phyloP scores from a whole-genome alignment of 2,797 vertebrate genomes.

The Danio jaintianensis region DNA sequence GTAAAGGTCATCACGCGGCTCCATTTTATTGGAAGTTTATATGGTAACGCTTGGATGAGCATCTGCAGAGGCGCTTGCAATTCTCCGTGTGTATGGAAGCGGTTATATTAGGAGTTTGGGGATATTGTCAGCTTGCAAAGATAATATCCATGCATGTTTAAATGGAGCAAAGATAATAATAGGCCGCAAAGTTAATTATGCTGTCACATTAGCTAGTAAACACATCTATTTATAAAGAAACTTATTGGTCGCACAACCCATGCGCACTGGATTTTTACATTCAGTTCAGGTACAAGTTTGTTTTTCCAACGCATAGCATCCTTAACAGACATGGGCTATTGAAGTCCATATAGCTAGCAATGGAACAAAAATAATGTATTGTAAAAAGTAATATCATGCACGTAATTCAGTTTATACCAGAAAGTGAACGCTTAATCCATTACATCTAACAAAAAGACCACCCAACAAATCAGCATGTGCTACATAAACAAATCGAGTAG shows the following conservation, averaged over 20 bases:
- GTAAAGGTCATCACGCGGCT: constrained; percentile 80
- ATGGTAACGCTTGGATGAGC: constrained; percentile 73
- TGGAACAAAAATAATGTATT: background rate
- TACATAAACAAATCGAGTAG: background rate
- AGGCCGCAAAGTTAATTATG: background rate
- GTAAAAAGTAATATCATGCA: background rate
- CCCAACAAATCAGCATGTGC: background rate
- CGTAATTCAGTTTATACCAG: background rate
- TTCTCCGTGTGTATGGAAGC: background rate
- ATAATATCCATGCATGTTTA: background rate
- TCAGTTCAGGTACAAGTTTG: background rate
- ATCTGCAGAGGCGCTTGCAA: constrained; percentile 59
- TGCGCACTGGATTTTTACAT: background rate
- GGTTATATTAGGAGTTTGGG: background rate
- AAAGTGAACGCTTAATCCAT: background rate
- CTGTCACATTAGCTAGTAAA: background rate
- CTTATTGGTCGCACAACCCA: background rate
- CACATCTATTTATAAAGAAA: background rate
- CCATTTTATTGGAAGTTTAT: constrained; percentile 71
- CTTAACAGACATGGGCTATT: background rate
- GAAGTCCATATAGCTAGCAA: background rate
- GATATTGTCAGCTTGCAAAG: constrained; percentile 5
- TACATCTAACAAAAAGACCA: background rate
- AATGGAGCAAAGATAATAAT: background rate
- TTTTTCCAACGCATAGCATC: background rate